Conservation (phyloP, 2,113 vertebrate genomes). For the Crotalus tigris region DNA sequence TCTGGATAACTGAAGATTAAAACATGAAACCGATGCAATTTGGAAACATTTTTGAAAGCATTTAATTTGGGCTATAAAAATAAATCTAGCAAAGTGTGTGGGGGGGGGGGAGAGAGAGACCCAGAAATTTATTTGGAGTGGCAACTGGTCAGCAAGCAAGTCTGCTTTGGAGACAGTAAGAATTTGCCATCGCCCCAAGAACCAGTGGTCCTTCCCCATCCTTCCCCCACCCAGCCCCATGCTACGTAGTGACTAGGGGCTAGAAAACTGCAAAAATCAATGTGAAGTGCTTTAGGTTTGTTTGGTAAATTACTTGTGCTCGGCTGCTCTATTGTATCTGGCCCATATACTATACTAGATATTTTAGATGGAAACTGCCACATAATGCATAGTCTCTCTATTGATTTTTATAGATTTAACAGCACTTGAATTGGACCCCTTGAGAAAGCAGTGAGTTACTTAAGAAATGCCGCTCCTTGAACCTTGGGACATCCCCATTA, state of each 20-base stretch:
- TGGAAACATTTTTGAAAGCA: slow-evolving; percentile 55
- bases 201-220: slow-evolving; percentile 78
- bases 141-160: slow-evolving; percentile 71
- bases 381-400: slow-evolving; percentile 81
- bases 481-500: slow-evolving; percentile 29
- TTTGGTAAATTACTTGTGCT: slow-evolving; percentile 88
- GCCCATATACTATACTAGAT: slow-evolving; percentile 82
- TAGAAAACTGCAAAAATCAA: slow-evolving; percentile 91
- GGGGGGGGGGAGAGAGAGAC: slow-evolving; percentile 65
- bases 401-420: slow-evolving; percentile 89
- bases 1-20: slow-evolving; percentile 62
- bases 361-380: slow-evolving; percentile 82
- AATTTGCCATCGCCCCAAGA: slow-evolving; percentile 81
- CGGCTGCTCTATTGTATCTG: slow-evolving; percentile 85
- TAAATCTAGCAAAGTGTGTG: slow-evolving; percentile 49
- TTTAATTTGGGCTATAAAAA: slow-evolving; percentile 51
- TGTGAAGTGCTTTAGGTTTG: slow-evolving; percentile 82
- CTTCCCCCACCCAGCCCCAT: slow-evolving; percentile 10
- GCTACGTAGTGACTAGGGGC: slow-evolving; percentile 84
- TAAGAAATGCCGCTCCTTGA: slow-evolving; percentile 55
- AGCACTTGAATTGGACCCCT: slow-evolving; percentile 74
- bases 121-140: slow-evolving; percentile 76
- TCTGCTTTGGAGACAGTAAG: slow-evolving; percentile 78
- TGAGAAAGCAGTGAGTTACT: slow-evolving; percentile 59
- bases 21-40: slow-evolving; percentile 45